These are phyloP conservation scores for Ceratina japonica DNA, from an alignment of 1,140 invertebrate species.

Conservation along the genomic window DNA sequence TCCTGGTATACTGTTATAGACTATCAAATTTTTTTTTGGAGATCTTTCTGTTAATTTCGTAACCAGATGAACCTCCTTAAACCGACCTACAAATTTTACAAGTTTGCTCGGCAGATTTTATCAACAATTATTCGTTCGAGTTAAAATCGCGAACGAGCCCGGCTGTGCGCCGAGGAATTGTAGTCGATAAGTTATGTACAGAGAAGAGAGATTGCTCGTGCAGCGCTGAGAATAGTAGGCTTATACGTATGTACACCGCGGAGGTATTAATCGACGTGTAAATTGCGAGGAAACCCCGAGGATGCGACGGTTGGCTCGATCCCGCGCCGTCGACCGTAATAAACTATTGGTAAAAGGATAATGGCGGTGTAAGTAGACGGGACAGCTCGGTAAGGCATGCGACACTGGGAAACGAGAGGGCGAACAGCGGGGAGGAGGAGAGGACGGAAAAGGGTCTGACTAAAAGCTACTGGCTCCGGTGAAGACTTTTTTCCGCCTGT, in stretches of 20 bases:
- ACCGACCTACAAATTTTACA: too few relatives aligned
- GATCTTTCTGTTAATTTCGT: too few relatives aligned
- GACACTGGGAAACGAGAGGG: not conserved
- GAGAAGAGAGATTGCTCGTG: too few relatives aligned
- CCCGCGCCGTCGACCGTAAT: slow-evolving; percentile 28
- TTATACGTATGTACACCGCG: not conserved
- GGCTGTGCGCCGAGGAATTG: too few relatives aligned
- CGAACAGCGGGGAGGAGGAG: not conserved
- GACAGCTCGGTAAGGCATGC: not conserved
- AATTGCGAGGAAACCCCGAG: slow-evolving; percentile 7
- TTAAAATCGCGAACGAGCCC: too few relatives aligned
- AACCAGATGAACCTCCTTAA: too few relatives aligned
- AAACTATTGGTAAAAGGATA: slow-evolving; percentile 38
- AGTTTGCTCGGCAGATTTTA: too few relatives aligned
- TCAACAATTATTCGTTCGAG: too few relatives aligned
- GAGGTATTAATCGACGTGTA: slow-evolving; percentile 30
- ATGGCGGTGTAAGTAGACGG: slow-evolving; percentile 12
- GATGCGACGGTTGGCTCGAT: not conserved
- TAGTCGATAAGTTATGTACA: too few relatives aligned
- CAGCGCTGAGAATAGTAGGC: slow-evolving; percentile 1
- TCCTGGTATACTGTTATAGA: too few relatives aligned
- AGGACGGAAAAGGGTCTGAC: not conserved
- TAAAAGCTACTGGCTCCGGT: not conserved
- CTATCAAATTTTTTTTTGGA: too few relatives aligned
- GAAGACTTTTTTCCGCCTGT: not conserved